Conservation (phyloP, 2,888 invertebrate genomes). For the Odontomyia ornata region DNA sequence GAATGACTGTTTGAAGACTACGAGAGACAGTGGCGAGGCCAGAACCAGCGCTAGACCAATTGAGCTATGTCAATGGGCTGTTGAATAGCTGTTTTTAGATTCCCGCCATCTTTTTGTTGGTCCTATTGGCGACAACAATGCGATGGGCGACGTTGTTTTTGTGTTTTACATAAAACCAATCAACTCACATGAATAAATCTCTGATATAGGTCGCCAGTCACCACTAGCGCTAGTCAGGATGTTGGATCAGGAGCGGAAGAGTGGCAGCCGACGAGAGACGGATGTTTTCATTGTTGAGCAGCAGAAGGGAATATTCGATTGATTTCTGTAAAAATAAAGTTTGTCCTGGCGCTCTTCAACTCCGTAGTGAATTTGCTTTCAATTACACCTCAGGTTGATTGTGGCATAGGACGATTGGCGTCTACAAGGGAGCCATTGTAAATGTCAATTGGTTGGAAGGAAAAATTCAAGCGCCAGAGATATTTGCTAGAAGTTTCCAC, state of each 20-base stretch:
- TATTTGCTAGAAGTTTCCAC: too few relatives aligned
- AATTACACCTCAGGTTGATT: background rate
- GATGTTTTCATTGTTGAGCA: background rate
- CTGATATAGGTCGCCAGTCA: slow-evolving; percentile 31
- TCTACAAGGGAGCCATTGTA: background rate
- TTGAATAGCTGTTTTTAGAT: slow-evolving; percentile 14
- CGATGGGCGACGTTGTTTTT: slow-evolving; percentile 34
- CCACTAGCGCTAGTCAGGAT: background rate
- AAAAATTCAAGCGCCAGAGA: too few relatives aligned
- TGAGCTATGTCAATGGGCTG: slow-evolving; percentile 29
- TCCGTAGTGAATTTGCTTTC: background rate
- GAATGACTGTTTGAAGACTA: slow-evolving; percentile 41
- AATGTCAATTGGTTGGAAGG: too few relatives aligned
- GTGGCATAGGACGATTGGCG: background rate
- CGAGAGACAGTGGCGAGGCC: slow-evolving; percentile 28
- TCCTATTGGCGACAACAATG: slow-evolving; percentile 5
- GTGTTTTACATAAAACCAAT: slow-evolving; percentile 43
- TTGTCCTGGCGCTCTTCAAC: background rate
- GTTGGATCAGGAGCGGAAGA: background rate
- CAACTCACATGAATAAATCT: slow-evolving; percentile 44
- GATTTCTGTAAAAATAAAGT: slow-evolving; percentile 32
- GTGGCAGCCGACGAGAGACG: background rate
- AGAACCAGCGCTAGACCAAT: slow-evolving; percentile 22
- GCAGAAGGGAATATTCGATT: slow-evolving; percentile 17
- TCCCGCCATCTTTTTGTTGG: background rate